These are phyloP conservation scores for Drosophila lini DNA, from an alignment of 1,140 invertebrate species.

Conservation along the genomic window DNA sequence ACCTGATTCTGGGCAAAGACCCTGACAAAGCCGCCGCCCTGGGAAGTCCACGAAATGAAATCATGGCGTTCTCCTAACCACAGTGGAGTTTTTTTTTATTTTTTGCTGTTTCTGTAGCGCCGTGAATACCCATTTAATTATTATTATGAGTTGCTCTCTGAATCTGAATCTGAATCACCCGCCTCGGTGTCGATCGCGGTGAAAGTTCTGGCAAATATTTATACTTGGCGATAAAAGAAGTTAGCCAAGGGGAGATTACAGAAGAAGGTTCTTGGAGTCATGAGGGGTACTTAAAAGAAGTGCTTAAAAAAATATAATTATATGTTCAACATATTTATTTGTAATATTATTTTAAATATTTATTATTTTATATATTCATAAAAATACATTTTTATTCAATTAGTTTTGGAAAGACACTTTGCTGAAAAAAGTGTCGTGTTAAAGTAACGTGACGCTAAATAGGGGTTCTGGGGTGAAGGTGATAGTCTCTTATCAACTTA, in stretches of 20 bases:
- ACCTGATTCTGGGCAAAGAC: conserved; percentile 35
- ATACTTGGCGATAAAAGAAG: conserved; percentile 36
- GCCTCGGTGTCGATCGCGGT: conserved; percentile 21
- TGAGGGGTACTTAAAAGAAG: neutral
- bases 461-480: too few species aligned
- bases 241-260: conserved; percentile 11
- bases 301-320: too few species aligned
- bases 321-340: too few species aligned
- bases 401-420: too few species aligned
- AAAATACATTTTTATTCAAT: too few species aligned
- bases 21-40: conserved; percentile 26
- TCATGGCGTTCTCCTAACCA: conserved; percentile 61
- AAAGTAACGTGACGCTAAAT: too few species aligned
- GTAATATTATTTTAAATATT: too few species aligned
- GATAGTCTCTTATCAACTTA: too few species aligned
- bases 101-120: neutral
- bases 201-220: conserved; percentile 58
- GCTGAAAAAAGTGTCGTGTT: too few species aligned
- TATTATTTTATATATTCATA: too few species aligned
- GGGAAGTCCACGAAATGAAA: conserved; percentile 36
- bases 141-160: conserved; percentile 45
- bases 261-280: conserved; percentile 11
- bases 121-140: conserved; percentile 50
- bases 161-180: conserved; percentile 39
- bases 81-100: conserved; percentile 36